Evolutionary conservation across 1,140 invertebrate genomes (phyloP).

Genomic region (Linepithema humile): DNA sequence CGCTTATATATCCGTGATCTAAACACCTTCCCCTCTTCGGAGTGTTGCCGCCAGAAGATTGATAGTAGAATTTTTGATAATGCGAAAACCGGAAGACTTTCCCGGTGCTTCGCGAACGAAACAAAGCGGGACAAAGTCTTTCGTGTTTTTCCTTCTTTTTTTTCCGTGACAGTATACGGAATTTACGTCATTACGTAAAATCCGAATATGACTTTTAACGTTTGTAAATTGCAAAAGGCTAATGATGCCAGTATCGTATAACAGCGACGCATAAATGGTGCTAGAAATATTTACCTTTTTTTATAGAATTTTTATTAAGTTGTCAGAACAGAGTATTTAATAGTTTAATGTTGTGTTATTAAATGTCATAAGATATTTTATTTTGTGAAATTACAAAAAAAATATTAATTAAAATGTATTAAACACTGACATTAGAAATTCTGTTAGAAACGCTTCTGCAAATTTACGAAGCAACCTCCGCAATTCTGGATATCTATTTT

Average conservation of each 20-base stretch:
- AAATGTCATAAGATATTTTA: conserved; percentile 4
- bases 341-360: conserved; percentile 69
- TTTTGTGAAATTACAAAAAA: conserved; percentile 4
- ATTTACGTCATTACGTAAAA: conserved; percentile 51
- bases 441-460: background rate
- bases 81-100: conserved; percentile 53
- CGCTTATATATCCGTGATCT: conserved; percentile 60
- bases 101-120: conserved; percentile 35
- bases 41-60: conserved; percentile 61
- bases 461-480: background rate
- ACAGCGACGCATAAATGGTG: conserved; percentile 60
- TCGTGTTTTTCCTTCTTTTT: conserved; percentile 34
- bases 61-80: conserved; percentile 34
- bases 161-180: conserved; percentile 41
- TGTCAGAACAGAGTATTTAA: conserved; percentile 71
- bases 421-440: conserved; percentile 4
- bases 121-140: conserved; percentile 63
- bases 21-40: conserved; percentile 56
- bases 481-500: conserved; percentile 27
- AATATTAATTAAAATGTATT: conserved; percentile 35
- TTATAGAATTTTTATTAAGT: conserved; percentile 73
- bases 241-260: conserved; percentile 43
- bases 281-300: conserved; percentile 66
- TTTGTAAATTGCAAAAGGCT: conserved; percentile 24
- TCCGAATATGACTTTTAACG: conserved; percentile 30